phyloP scores from a whole-genome alignment of 2,888 invertebrate species.

The Euproctis similis region DNA sequence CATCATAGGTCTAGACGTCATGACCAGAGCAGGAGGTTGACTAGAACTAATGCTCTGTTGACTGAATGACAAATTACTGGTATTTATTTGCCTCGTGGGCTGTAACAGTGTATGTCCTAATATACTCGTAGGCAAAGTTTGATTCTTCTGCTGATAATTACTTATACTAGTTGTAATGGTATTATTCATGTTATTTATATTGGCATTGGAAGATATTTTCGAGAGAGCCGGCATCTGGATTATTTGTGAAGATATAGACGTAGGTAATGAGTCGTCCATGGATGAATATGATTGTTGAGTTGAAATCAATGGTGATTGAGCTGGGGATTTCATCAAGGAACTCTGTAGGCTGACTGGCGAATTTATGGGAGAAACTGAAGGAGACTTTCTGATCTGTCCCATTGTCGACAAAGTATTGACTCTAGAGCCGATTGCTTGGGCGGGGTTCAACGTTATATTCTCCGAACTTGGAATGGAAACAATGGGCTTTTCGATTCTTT shows the following conservation, averaged over 20 bases:
- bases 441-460: slow-evolving; percentile 50
- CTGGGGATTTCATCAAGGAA: slow-evolving; percentile 60
- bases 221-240: slow-evolving; percentile 71
- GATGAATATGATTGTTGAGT: slow-evolving; percentile 42
- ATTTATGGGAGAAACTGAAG: slow-evolving; percentile 61
- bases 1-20: slow-evolving; percentile 63
- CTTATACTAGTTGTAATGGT: slow-evolving; percentile 56
- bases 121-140: slow-evolving; percentile 61
- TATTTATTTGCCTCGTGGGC: slow-evolving; percentile 56
- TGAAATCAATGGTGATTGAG: slow-evolving; percentile 54
- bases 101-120: slow-evolving; percentile 66
- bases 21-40: slow-evolving; percentile 69
- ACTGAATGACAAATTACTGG: slow-evolving; percentile 50
- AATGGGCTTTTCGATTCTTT: slow-evolving; percentile 51
- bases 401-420: slow-evolving; percentile 56
- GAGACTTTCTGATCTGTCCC: slow-evolving; percentile 60
- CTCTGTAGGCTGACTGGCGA: slow-evolving; percentile 55
- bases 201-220: slow-evolving; percentile 49
- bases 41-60: slow-evolving; percentile 67
- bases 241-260: slow-evolving; percentile 53
- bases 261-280: slow-evolving; percentile 42
- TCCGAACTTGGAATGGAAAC: slow-evolving; percentile 39
- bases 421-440: slow-evolving; percentile 55
- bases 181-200: slow-evolving; percentile 52
- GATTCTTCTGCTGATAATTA: slow-evolving; percentile 48